These are phyloP conservation scores for Apis cerana DNA, from an alignment of 1,140 invertebrate genomes.

Conservation along the genomic window DNA sequence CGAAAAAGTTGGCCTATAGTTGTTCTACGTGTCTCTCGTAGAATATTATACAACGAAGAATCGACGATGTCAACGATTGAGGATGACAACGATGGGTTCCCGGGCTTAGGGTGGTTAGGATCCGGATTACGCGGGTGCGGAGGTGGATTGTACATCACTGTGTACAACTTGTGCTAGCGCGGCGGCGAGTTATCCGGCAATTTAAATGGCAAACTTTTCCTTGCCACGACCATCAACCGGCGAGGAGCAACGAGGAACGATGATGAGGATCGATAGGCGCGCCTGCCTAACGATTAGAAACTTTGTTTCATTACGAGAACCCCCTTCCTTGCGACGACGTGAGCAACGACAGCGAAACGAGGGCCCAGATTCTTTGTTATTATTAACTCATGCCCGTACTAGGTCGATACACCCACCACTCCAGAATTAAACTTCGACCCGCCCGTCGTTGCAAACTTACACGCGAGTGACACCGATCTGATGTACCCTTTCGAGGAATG, in stretches of 20 bases:
- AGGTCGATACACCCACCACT: conserved; percentile 58
- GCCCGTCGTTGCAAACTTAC: conserved; percentile 32
- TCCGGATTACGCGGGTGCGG: conserved; percentile 7
- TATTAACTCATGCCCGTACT: conserved; percentile 56
- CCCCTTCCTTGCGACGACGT: conserved; percentile 47
- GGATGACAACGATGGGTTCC: conserved; percentile 28
- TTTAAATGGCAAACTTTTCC: conserved; percentile 57
- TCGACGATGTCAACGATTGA: conserved; percentile 40
- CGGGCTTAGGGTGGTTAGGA: not conserved
- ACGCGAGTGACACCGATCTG: conserved; percentile 38
- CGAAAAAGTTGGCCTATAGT: not conserved
- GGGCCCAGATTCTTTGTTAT: conserved; percentile 61
- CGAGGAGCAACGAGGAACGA: conserved; percentile 15
- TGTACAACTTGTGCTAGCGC: conserved; percentile 17
- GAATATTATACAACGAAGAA: not conserved
- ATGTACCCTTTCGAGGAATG: not conserved
- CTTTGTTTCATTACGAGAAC: conserved; percentile 61
- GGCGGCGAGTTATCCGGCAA: conserved; percentile 40
- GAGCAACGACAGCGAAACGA: conserved; percentile 52
- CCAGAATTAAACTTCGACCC: conserved; percentile 48
- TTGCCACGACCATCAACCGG: not conserved
- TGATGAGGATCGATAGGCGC: conserved; percentile 52
- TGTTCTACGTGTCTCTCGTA: conserved; percentile 12
- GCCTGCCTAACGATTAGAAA: conserved; percentile 57
- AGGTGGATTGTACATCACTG: not conserved